Conservation (phyloP, 1,140 invertebrate genomes). For the Nebria ingens region DNA sequence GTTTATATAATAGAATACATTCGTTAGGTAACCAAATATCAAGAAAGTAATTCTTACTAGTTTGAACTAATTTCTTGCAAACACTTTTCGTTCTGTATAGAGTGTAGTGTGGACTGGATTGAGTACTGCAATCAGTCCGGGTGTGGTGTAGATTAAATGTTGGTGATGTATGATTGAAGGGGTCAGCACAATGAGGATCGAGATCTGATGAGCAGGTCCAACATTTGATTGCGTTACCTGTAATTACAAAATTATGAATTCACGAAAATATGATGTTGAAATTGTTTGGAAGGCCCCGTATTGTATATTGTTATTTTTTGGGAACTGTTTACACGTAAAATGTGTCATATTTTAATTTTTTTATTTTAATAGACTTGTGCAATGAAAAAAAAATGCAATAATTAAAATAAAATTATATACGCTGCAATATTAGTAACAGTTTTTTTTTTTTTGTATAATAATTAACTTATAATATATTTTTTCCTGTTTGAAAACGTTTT, state of each 20-base stretch:
- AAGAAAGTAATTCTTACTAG: constrained; percentile 22
- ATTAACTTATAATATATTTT: neutral
- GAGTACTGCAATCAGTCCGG: neutral
- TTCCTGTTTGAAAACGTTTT: neutral
- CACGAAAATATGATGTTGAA: neutral
- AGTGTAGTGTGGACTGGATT: neutral
- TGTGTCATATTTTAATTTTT: neutral
- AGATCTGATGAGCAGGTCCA: constrained; percentile 62
- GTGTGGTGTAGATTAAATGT: constrained; percentile 16
- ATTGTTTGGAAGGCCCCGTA: no score
- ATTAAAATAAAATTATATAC: neutral
- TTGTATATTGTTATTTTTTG: neutral
- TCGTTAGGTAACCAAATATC: no score
- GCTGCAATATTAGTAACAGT: neutral
- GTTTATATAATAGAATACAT: no score
- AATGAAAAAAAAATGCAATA: neutral
- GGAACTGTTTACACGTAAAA: neutral
- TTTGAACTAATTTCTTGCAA: constrained; percentile 24
- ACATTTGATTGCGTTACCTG: constrained; percentile 53
- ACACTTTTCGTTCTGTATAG: constrained; percentile 14
- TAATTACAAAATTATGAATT: constrained; percentile 25
- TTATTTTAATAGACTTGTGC: neutral
- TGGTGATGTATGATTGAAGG: constrained; percentile 48
- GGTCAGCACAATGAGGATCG: constrained; percentile 57
- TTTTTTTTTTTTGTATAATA: neutral